Base-by-base conservation (phyloP, 2,797 vertebrate genomes). In the Poeciliopsis presidionis region DNA sequence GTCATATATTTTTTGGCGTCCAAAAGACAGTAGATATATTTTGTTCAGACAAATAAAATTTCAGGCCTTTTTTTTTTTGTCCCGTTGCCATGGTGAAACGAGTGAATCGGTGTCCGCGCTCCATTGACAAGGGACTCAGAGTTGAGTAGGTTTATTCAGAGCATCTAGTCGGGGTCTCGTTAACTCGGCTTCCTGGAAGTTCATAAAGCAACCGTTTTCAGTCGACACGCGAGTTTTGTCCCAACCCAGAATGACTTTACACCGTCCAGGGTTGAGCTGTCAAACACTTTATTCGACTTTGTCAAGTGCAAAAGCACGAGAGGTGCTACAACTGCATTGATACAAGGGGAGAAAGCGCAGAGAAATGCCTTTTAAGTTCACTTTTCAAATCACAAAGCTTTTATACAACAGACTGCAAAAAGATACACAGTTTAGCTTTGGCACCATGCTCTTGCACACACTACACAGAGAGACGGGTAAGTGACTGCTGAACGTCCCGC, bases 201-300 rank as follows among this genome's bases (percentile, higher is more conserved):
- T 25, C 22, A 43, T 39, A 13, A n/a, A 25, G 22, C 11, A n/a
- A 70, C 5, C 2, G 2, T 43, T 70, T 8, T 28, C 13, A n/a
- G 25, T 16, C 25, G 8, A 7, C 20, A 28, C 9, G 11, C 25
- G 4, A 9, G 36, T 67, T 41, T 67, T 12, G 36, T 12, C 20
- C 41, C 12, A 45, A 45, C 39, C 65, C 8, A 1, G 22, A 75
- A 63, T 22, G 7, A 41, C 20, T 28, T 20, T 25, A 22, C 16
- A 45, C 11, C 61, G 11, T 69, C 9, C 78, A 72, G 28, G 69
- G 51, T 76, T 87, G 78, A 94, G 95, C 95, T 92, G 95, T 96
- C 95, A 96, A 94, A 95, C 78, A 73, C 90, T 95, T 95, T 95
- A 95, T 95, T 96, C 28, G 94, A 96, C 95, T 95, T 96, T 96